Evolutionary conservation across 2,113 vertebrate genomes (phyloP).

Genomic region (Gobius niger): DNA sequence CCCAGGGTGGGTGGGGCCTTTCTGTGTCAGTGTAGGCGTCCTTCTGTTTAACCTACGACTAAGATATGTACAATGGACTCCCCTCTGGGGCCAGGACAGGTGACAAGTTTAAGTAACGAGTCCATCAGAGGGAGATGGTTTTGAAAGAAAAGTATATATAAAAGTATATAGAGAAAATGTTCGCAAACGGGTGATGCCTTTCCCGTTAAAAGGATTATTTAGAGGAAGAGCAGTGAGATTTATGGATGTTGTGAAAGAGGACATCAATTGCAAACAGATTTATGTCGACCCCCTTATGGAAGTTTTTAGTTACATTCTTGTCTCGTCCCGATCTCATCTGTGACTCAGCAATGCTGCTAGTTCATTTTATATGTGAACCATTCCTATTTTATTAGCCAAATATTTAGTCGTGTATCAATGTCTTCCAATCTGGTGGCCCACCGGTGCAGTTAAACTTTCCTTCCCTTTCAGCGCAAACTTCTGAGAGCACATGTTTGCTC

Average conservation of each 20-base stretch:
- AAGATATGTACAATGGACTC: too few species aligned
- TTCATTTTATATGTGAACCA: slow-evolving; percentile 40
- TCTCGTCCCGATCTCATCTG: slow-evolving; percentile 22
- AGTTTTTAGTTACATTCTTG: neutral
- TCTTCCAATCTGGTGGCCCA: slow-evolving; percentile 46
- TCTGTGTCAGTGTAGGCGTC: too few species aligned
- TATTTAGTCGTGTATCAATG: slow-evolving; percentile 57
- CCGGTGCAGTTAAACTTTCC: slow-evolving; percentile 43
- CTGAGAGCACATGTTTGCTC: neutral
- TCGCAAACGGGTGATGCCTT: neutral
- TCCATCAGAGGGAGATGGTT: neutral
- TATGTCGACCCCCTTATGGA: neutral
- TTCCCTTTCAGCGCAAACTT: slow-evolving; percentile 40
- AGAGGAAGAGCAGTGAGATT: neutral
- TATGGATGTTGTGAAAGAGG: neutral
- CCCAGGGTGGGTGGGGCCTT: too few species aligned
- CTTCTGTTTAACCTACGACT: too few species aligned
- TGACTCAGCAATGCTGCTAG: slow-evolving; percentile 31
- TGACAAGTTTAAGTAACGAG: too few species aligned
- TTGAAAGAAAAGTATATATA: too few species aligned
- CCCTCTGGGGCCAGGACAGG: too few species aligned
- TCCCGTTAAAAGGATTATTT: neutral
- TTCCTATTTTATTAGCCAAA: slow-evolving; percentile 51
- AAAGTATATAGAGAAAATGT: neutral
- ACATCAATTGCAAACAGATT: neutral